Percentiles rank a stretch among this genome's conserved stretches.
Conservation (phyloP, 2,888 invertebrate genomes). For the Erebia aethiops region DNA sequence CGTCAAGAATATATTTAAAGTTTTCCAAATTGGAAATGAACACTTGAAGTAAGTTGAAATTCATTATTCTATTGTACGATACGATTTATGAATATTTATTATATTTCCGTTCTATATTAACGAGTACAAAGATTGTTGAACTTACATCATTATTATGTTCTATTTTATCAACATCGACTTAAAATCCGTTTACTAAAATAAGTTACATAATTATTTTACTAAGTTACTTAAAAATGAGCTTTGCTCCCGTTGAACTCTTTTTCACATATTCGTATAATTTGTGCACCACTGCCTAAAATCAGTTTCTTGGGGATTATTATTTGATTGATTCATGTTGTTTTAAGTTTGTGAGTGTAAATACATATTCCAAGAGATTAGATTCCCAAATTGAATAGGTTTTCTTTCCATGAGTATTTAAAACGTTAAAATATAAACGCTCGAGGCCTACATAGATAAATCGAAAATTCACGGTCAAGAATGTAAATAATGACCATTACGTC, state of each 20-base stretch:
- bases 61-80: constrained; percentile 31
- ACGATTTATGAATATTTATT: constrained; percentile 30
- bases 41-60: constrained; percentile 66
- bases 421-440: neutral
- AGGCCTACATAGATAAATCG: neutral
- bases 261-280: neutral
- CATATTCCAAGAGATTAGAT: neutral
- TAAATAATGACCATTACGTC: neutral
- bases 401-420: neutral
- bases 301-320: neutral
- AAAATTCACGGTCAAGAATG: constrained; percentile 3
- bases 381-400: neutral
- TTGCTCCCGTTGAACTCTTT: constrained; percentile 13
- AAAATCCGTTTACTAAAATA: neutral
- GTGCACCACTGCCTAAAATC: neutral
- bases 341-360: too few relatives aligned
- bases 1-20: constrained; percentile 65
- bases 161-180: neutral
- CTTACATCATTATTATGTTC: neutral
- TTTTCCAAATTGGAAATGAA: constrained; percentile 62
- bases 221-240: neutral
- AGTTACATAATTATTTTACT: neutral
- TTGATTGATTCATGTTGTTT: neutral
- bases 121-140: constrained; percentile 13
- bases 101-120: constrained; percentile 12